Evolutionary conservation across 1,140 invertebrate species (phyloP).

Genomic region (Portunus trituberculatus): DNA sequence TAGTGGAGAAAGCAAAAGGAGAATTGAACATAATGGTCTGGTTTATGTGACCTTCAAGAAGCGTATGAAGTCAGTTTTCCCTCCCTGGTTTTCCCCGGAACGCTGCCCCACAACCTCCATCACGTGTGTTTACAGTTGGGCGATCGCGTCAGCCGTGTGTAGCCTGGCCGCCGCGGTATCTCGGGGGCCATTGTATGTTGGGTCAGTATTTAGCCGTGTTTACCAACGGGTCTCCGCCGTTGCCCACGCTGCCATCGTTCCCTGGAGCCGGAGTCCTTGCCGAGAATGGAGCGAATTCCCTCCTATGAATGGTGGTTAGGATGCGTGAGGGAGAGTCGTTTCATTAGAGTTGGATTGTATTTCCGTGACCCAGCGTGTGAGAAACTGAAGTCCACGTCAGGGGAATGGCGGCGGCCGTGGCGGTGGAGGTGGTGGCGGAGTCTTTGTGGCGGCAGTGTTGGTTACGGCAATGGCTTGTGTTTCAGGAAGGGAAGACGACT

Average conservation of each 20-base stretch:
- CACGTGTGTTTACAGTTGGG: neutral
- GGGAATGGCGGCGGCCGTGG: neutral
- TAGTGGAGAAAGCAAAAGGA: no score
- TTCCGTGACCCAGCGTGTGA: slow-evolving; percentile 8
- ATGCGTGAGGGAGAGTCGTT: neutral
- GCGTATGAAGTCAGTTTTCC: no score
- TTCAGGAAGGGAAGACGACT: neutral
- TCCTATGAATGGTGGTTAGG: neutral
- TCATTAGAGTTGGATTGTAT: slow-evolving; percentile 4
- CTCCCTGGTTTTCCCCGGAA: no score
- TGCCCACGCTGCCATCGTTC: neutral
- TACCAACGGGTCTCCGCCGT: neutral
- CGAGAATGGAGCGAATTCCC: neutral
- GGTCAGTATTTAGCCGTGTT: neutral
- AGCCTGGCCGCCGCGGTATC: neutral
- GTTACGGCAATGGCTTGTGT: neutral
- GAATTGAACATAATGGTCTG: no score
- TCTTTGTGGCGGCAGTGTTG: neutral
- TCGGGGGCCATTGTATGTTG: neutral
- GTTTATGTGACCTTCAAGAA: no score
- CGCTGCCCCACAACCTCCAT: no score
- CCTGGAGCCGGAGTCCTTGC: neutral
- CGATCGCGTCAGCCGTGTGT: neutral
- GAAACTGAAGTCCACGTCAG: neutral
- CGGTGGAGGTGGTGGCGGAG: neutral